These are phyloP conservation scores for Cryptops parisi DNA, from an alignment of 2,888 invertebrate species.

Conservation along the genomic window DNA sequence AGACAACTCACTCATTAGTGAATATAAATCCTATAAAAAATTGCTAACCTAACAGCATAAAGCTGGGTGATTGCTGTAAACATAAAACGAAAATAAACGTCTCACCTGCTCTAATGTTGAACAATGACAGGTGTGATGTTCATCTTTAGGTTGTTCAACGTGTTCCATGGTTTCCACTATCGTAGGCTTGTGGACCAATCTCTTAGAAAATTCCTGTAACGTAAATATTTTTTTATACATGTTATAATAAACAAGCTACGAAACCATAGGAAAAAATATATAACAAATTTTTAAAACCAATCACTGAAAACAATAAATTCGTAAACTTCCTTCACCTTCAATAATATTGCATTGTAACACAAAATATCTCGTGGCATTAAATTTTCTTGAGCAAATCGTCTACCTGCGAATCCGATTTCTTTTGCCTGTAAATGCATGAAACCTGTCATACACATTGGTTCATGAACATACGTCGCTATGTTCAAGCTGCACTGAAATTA, in stretches of 20 bases:
- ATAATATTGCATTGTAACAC: constrained; percentile 67
- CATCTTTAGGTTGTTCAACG: too few relatives aligned
- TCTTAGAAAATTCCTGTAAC: too few relatives aligned
- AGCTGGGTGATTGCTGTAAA: too few relatives aligned
- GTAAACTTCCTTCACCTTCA: constrained; percentile 39
- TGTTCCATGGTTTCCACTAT: too few relatives aligned
- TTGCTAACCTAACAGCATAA: too few relatives aligned
- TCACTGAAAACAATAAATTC: background rate
- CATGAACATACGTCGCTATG: background rate
- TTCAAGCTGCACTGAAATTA: background rate
- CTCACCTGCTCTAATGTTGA: too few relatives aligned
- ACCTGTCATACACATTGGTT: background rate
- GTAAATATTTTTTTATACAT: too few relatives aligned
- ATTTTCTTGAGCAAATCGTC: constrained; percentile 55
- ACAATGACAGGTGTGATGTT: too few relatives aligned
- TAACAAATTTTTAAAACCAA: background rate
- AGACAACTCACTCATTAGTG: too few relatives aligned
- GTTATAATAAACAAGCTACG: background rate
- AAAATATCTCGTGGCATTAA: constrained; percentile 69
- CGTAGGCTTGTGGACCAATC: too few relatives aligned
- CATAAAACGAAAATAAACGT: too few relatives aligned
- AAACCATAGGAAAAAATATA: background rate
- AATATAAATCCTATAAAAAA: too few relatives aligned
- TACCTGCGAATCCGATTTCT: constrained; percentile 49
- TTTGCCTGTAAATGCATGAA: constrained; percentile 32